A percentile compares a stretch with the other conserved stretches of the same genome.
Evolutionary conservation across 2,797 vertebrate genomes (phyloP).

Genomic region (Salmo trutta): DNA sequence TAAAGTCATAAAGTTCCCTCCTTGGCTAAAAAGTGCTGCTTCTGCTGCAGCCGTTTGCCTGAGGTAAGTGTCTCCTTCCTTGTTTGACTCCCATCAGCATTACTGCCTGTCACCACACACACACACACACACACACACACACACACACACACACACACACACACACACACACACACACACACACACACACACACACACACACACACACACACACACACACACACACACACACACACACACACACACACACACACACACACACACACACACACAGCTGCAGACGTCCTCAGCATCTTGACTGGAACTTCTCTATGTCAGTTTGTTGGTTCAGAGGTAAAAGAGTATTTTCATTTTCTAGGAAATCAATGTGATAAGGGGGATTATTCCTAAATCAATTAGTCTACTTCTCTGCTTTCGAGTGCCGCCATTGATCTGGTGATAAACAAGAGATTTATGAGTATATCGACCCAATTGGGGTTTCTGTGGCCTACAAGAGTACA

Average conservation of each 20-base stretch:
- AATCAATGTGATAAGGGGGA: conserved; percentile 69
- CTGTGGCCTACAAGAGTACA: conserved; percentile 80
- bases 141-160: neutral
- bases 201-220: neutral
- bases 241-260: conserved; percentile 4
- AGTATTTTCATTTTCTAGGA: conserved; percentile 27
- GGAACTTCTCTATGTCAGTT: conserved; percentile 14
- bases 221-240: conserved; percentile 25
- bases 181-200: neutral
- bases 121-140: neutral
- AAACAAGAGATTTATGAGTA: conserved; percentile 87
- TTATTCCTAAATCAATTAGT: conserved; percentile 85
- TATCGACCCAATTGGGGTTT: conserved; percentile 76
- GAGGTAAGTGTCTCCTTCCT: conserved; percentile 35
- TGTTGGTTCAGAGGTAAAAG: conserved; percentile 37
- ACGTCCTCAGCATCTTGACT: neutral
- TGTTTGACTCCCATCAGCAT: conserved; percentile 60
- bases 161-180: too few species aligned
- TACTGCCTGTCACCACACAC: conserved; percentile 38
- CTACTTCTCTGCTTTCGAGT: conserved; percentile 75
- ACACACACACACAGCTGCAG: conserved; percentile 10
- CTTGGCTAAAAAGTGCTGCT: conserved; percentile 64
- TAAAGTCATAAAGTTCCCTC: conserved; percentile 55
- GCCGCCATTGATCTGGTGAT: conserved; percentile 85
- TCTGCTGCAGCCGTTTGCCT: conserved; percentile 57